A percentile compares a stretch with the other conserved stretches of the same genome.
Conservation (phyloP, 2,888 invertebrate genomes). For the Ornithoptera priamus region DNA sequence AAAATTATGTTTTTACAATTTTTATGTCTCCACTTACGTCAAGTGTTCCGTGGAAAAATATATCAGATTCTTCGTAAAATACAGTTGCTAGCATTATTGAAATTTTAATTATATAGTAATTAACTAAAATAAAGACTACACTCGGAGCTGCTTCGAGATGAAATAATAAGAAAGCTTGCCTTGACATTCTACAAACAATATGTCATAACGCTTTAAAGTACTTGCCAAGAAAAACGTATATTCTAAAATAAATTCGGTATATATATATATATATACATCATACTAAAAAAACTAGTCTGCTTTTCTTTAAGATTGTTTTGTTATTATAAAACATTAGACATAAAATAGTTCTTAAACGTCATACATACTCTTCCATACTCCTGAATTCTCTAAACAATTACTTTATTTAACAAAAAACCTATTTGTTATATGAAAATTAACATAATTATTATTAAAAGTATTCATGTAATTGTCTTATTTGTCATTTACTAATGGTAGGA, state of each 20-base stretch:
- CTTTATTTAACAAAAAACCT: too few relatives aligned
- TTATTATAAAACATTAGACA: too few relatives aligned
- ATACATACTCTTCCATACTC: too few relatives aligned
- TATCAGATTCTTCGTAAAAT: conserved; percentile 31
- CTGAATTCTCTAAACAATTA: too few relatives aligned
- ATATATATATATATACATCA: too few relatives aligned
- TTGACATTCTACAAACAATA: conserved; percentile 41
- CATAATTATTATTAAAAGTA: too few relatives aligned
- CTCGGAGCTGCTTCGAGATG: conserved; percentile 36
- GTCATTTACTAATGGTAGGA: background rate
- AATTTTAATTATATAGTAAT: conserved; percentile 19
- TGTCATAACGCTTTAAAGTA: conserved; percentile 41
- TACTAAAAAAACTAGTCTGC: too few relatives aligned
- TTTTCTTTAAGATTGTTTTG: too few relatives aligned
- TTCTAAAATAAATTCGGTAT: too few relatives aligned
- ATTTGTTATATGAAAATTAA: too few relatives aligned
- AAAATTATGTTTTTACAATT: too few relatives aligned
- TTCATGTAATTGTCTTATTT: background rate
- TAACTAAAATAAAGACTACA: conserved; percentile 40
- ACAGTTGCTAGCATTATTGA: conserved; percentile 28
- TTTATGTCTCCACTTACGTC: conserved; percentile 30
- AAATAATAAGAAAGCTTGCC: conserved; percentile 48
- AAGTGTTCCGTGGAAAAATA: conserved; percentile 34
- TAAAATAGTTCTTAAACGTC: too few relatives aligned
- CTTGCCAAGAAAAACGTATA: conserved; percentile 42